Conservation (phyloP, 2,888 invertebrate species). For the Zygogramma bicolorata region DNA sequence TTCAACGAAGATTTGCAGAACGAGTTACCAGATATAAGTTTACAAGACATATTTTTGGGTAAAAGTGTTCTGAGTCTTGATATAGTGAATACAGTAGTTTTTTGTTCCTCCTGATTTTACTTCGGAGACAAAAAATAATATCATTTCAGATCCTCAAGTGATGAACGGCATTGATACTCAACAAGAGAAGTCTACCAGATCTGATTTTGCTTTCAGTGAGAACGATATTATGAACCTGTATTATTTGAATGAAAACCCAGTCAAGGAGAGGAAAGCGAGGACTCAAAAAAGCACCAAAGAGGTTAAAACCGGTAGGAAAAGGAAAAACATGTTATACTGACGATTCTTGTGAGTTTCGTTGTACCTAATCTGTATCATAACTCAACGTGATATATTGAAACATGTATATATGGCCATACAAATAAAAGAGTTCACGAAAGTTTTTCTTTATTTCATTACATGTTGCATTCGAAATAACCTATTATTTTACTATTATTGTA, state of each 20-base stretch:
- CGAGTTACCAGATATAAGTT: slow-evolving; percentile 34
- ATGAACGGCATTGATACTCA: slow-evolving; percentile 33
- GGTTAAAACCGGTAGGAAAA: slow-evolving; percentile 24
- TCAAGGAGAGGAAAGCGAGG: slow-evolving; percentile 35
- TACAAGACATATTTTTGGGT: slow-evolving; percentile 41
- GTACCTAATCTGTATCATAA: not conserved
- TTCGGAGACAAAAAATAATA: too few relatives aligned
- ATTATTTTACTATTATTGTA: too few relatives aligned
- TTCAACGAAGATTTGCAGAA: slow-evolving; percentile 36
- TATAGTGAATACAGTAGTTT: too few relatives aligned
- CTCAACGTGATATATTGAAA: too few relatives aligned
- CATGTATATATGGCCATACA: too few relatives aligned
- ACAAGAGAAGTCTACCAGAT: slow-evolving; percentile 27
- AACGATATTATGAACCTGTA: slow-evolving; percentile 39
- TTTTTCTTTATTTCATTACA: too few relatives aligned
- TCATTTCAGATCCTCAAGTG: slow-evolving; percentile 36
- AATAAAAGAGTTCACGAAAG: too few relatives aligned
- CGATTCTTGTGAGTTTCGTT: not conserved
- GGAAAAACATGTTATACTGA: slow-evolving; percentile 2
- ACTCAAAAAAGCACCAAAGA: slow-evolving; percentile 28
- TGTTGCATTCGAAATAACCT: too few relatives aligned
- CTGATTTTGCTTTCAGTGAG: slow-evolving; percentile 31
- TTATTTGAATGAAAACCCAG: slow-evolving; percentile 36
- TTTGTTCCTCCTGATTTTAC: too few relatives aligned
- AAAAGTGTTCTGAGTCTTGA: too few relatives aligned